phyloP scores from a whole-genome alignment of 2,797 vertebrate genomes.

The Pterois miles region DNA sequence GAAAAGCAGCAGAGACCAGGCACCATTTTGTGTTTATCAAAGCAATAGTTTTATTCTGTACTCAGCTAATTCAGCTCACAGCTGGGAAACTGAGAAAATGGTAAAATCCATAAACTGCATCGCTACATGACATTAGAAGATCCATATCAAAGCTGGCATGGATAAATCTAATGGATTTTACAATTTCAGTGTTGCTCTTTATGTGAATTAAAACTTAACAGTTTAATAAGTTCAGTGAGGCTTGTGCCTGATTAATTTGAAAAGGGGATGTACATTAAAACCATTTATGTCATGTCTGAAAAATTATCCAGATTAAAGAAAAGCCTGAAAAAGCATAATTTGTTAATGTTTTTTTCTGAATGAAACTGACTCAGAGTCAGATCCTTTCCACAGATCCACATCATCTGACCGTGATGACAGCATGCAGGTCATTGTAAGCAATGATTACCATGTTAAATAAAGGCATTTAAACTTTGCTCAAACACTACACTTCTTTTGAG shows the following conservation, averaged over 20 bases:
- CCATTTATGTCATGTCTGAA: not conserved
- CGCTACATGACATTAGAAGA: not conserved
- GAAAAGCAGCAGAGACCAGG: constrained; percentile 12
- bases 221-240: not conserved
- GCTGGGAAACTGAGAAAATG: constrained; percentile 5
- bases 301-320: not conserved
- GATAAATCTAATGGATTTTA: not conserved
- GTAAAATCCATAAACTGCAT: constrained; percentile 6
- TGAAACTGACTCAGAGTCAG: too few species aligned
- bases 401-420: too few species aligned
- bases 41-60: constrained; percentile 4
- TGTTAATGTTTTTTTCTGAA: too few species aligned
- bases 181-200: not conserved
- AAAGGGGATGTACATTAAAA: not conserved
- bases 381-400: too few species aligned
- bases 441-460: too few species aligned
- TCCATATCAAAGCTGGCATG: not conserved
- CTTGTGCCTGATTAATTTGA: not conserved
- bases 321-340: not conserved
- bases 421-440: too few species aligned
- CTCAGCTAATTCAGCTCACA: constrained; percentile 27
- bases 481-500: too few species aligned
- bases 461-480: too few species aligned
- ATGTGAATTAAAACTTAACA: not conserved
- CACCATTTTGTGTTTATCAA: constrained; percentile 36